Conservation (phyloP, 2,797 vertebrate genomes). For the Eremophila alpestris region DNA sequence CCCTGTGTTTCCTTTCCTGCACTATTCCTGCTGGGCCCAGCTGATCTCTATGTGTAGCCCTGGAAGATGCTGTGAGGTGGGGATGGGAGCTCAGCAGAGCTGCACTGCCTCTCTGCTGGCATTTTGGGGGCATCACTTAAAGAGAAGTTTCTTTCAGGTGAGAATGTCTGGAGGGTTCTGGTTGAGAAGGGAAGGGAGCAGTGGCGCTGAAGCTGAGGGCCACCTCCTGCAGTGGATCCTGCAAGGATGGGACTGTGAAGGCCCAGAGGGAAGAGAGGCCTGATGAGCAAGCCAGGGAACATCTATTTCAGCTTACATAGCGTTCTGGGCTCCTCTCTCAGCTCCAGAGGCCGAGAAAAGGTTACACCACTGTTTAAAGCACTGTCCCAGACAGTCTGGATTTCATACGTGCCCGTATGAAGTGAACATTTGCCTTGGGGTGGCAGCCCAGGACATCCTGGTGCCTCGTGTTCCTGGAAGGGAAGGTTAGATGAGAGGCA, state of each 20-base stretch:
- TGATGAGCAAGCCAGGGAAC: constrained; percentile 5
- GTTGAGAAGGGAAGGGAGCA: background rate
- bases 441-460: constrained; percentile 38
- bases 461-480: constrained; percentile 58
- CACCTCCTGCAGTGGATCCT: background rate
- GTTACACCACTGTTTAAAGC: background rate
- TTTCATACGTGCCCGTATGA: background rate
- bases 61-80: background rate
- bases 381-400: constrained; percentile 34
- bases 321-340: background rate
- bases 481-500: constrained; percentile 21
- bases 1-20: background rate
- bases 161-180: background rate
- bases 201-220: background rate
- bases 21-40: fast-evolving
- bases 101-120: background rate
- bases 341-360: background rate
- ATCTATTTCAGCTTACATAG: background rate
- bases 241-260: background rate
- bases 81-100: background rate
- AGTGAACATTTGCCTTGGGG: constrained; percentile 11
- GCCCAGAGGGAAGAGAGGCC: background rate
- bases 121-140: background rate
- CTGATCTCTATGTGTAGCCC: background rate
- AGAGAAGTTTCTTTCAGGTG: background rate